Conservation (phyloP, 2,888 invertebrate genomes). For the Serripes groenlandicus region DNA sequence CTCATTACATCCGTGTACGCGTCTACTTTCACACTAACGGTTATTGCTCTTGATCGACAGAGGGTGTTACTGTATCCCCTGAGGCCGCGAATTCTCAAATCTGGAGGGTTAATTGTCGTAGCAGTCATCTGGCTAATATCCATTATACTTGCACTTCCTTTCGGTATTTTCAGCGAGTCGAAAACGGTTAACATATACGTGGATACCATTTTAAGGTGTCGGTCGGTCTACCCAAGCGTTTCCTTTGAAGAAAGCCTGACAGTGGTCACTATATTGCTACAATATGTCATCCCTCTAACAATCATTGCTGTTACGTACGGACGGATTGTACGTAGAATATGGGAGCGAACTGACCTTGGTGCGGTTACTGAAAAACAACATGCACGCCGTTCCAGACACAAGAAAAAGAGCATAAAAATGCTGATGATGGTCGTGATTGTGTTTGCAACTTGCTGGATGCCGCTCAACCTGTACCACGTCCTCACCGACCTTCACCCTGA, state of each 20-base stretch:
- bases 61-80: slow-evolving; percentile 86
- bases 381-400: slow-evolving; percentile 84
- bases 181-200: slow-evolving; percentile 70
- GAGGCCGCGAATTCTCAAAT: slow-evolving; percentile 84
- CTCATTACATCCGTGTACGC: slow-evolving; percentile 86
- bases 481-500: slow-evolving; percentile 85
- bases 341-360: slow-evolving; percentile 85
- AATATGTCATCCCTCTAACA: slow-evolving; percentile 86
- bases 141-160: slow-evolving; percentile 85
- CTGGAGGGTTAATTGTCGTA: slow-evolving; percentile 84
- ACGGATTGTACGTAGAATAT: slow-evolving; percentile 83
- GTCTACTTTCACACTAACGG: slow-evolving; percentile 87
- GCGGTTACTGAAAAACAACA: slow-evolving; percentile 86
- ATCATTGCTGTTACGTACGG: slow-evolving; percentile 86
- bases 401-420: slow-evolving; percentile 87
- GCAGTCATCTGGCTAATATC: slow-evolving; percentile 85
- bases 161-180: slow-evolving; percentile 84
- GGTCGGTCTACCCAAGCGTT: slow-evolving; percentile 81
- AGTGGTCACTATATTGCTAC: slow-evolving; percentile 85
- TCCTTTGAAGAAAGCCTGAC: slow-evolving; percentile 85
- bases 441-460: slow-evolving; percentile 87
- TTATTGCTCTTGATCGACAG: slow-evolving; percentile 87
- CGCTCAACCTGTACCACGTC: slow-evolving; percentile 87
- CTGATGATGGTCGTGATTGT: slow-evolving; percentile 86
- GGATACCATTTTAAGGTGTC: slow-evolving; percentile 80